Percentiles rank a stretch among this genome's conserved stretches.
Evolutionary conservation across 2,113 vertebrate genomes (phyloP).

Genomic region (Uropsilus gracilis): DNA sequence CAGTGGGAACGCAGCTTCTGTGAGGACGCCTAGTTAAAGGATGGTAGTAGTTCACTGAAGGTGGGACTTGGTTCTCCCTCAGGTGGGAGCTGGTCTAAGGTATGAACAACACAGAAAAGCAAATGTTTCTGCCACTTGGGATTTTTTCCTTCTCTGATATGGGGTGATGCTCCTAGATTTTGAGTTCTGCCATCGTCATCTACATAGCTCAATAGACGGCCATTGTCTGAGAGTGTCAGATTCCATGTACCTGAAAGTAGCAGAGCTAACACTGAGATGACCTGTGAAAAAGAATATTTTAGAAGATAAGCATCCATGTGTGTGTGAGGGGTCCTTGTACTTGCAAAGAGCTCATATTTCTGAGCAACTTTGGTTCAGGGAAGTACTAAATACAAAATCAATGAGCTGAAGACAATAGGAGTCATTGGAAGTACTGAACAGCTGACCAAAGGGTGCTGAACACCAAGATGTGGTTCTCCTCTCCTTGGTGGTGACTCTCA

Average conservation of each 20-base stretch:
- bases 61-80: background rate
- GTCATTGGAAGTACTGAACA: background rate
- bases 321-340: background rate
- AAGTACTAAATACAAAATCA: background rate
- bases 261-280: background rate
- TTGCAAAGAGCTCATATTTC: background rate
- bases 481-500: background rate
- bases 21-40: background rate
- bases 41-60: background rate
- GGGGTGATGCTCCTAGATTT: background rate
- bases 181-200: background rate
- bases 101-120: background rate
- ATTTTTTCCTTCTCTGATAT: background rate
- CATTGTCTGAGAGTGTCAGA: background rate
- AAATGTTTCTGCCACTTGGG: background rate
- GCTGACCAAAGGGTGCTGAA: background rate
- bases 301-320: background rate
- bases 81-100: background rate
- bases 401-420: background rate
- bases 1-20: background rate
- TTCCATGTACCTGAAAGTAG: background rate
- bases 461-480: background rate
- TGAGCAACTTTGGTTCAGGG: background rate
- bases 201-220: background rate
- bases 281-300: background rate